Conservation (phyloP, 2,797 vertebrate genomes). For the Tinamus major region DNA sequence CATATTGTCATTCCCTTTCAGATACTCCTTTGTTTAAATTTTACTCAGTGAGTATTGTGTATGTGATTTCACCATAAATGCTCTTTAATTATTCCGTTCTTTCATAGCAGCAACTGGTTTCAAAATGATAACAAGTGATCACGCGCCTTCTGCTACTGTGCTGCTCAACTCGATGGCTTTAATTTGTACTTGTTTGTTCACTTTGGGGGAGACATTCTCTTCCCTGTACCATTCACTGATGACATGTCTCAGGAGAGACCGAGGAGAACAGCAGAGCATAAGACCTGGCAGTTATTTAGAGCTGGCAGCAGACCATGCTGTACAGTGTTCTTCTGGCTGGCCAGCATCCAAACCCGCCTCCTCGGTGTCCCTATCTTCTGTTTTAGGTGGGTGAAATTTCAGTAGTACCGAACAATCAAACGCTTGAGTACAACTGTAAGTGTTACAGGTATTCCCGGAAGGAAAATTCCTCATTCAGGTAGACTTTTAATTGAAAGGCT, state of each 20-base stretch:
- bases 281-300: neutral
- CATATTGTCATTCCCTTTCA: neutral
- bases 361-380: accelerated
- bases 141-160: neutral
- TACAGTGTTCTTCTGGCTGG: neutral
- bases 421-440: neutral
- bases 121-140: slow-evolving; percentile 12
- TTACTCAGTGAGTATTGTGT: neutral
- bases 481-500: neutral
- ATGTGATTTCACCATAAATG: slow-evolving; percentile 2
- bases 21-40: neutral
- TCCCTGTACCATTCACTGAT: accelerated
- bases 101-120: neutral
- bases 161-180: neutral
- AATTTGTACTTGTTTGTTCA: neutral
- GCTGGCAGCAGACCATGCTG: neutral
- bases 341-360: neutral
- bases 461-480: neutral
- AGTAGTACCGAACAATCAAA: neutral
- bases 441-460: neutral
- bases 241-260: neutral
- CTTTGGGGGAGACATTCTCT: neutral
- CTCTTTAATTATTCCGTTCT: slow-evolving; percentile 17
- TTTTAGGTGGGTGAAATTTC: neutral
- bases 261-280: neutral